phyloP scores from a whole-genome alignment of 1,140 invertebrate genomes.

The Antheraea pernyi region DNA sequence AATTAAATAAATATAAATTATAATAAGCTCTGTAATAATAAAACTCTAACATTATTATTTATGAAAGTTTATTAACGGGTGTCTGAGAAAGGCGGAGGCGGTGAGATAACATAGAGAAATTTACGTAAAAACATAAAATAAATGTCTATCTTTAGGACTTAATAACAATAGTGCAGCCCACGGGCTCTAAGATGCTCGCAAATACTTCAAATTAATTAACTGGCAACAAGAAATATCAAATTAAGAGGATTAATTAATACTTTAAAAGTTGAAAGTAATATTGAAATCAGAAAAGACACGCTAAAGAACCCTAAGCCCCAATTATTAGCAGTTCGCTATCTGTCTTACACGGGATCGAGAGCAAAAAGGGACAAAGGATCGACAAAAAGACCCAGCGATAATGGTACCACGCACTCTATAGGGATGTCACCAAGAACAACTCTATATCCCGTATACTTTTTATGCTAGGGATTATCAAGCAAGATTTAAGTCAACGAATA shows the following conservation, averaged over 20 bases:
- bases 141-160: too few relatives aligned
- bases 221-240: background rate
- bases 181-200: too few relatives aligned
- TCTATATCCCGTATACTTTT: background rate
- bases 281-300: slow-evolving; percentile 2
- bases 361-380: slow-evolving; percentile 39
- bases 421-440: background rate
- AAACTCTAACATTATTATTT: too few relatives aligned
- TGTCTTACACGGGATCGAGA: slow-evolving; percentile 45
- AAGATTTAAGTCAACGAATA: too few relatives aligned
- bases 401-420: slow-evolving; percentile 36
- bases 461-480: background rate
- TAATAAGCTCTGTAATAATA: too few relatives aligned
- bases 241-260: background rate
- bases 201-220: too few relatives aligned
- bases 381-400: slow-evolving; percentile 47
- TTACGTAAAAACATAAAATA: too few relatives aligned
- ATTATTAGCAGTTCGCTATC: slow-evolving; percentile 56
- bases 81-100: too few relatives aligned
- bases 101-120: too few relatives aligned
- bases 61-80: too few relatives aligned
- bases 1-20: too few relatives aligned
- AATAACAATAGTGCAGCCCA: too few relatives aligned
- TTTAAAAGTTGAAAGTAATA: background rate
- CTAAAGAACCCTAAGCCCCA: slow-evolving; percentile 32